Evolutionary conservation across 2,888 invertebrate species (phyloP).

Genomic region (Polydrusus tereticollis): DNA sequence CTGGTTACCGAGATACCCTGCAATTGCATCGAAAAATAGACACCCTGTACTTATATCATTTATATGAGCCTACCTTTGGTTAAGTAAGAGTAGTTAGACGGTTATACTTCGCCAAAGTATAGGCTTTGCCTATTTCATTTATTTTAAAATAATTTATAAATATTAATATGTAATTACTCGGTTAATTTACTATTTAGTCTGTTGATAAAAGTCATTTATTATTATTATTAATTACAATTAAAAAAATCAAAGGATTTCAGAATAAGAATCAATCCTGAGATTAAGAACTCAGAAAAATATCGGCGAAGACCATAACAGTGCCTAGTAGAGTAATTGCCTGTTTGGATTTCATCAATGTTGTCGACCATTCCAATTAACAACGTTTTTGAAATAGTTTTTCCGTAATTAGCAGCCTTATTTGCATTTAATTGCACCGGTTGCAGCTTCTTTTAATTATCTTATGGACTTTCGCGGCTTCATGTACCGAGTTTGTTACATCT

Average conservation of each 20-base stretch:
- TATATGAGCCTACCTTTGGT: too few species aligned
- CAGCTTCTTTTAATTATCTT: slow-evolving; percentile 26
- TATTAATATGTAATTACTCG: too few species aligned
- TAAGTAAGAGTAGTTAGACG: too few species aligned
- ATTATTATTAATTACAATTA: too few species aligned
- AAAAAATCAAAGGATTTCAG: too few species aligned
- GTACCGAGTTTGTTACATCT: slow-evolving; percentile 1
- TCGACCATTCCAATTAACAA: background rate
- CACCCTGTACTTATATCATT: too few species aligned
- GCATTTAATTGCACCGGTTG: slow-evolving; percentile 21
- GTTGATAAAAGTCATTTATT: background rate
- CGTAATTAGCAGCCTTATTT: slow-evolving; percentile 27
- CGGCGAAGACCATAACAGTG: background rate
- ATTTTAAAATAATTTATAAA: background rate
- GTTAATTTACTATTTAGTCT: background rate
- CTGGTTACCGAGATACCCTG: too few species aligned
- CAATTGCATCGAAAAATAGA: too few species aligned
- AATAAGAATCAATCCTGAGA: background rate
- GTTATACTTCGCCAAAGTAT: too few species aligned
- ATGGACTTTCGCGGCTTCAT: slow-evolving; percentile 20
- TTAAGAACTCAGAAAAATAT: background rate
- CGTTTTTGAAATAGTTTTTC: slow-evolving; percentile 32
- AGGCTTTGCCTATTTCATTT: background rate
- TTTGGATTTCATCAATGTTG: background rate
- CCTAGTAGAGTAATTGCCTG: background rate